Evolutionary conservation across 2,797 vertebrate species (phyloP).

Genomic region (Argentina silus): DNA sequence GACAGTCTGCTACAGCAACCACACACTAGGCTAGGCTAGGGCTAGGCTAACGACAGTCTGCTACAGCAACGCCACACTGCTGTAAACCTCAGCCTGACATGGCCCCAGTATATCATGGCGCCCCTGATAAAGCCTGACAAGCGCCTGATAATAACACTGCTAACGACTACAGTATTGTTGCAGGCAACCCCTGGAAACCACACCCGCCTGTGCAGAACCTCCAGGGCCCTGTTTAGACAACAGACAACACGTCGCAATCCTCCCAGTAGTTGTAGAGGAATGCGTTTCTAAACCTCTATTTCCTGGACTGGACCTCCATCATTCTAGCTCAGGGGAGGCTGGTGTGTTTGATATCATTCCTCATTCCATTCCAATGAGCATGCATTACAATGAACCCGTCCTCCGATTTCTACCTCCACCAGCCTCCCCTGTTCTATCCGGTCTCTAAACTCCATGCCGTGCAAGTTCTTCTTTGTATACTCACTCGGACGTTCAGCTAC

Average conservation of each 20-base stretch:
- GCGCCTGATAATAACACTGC: neutral
- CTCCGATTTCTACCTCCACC: too few species aligned
- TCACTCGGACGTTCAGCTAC: too few species aligned
- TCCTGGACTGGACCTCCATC: too few species aligned
- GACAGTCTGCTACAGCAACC: neutral
- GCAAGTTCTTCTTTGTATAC: too few species aligned
- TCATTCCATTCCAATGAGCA: too few species aligned
- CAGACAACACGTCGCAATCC: neutral
- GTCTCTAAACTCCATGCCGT: neutral
- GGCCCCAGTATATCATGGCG: conserved; percentile 1
- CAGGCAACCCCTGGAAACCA: neutral
- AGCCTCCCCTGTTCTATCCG: too few species aligned
- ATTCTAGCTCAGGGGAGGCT: too few species aligned
- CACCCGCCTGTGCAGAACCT: neutral
- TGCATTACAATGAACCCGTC: too few species aligned
- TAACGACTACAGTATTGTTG: neutral
- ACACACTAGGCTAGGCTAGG: too few species aligned
- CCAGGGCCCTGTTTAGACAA: neutral
- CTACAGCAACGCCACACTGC: neutral
- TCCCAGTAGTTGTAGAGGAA: neutral
- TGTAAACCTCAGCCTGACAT: conserved; percentile 5
- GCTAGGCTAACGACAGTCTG: neutral
- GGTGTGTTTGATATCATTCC: too few species aligned
- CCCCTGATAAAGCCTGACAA: neutral
- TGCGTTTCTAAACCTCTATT: neutral